Percentiles rank a stretch among this genome's conserved stretches.
Conservation (phyloP, 2,113 vertebrate genomes). For the Phrynosoma platyrhinos region DNA sequence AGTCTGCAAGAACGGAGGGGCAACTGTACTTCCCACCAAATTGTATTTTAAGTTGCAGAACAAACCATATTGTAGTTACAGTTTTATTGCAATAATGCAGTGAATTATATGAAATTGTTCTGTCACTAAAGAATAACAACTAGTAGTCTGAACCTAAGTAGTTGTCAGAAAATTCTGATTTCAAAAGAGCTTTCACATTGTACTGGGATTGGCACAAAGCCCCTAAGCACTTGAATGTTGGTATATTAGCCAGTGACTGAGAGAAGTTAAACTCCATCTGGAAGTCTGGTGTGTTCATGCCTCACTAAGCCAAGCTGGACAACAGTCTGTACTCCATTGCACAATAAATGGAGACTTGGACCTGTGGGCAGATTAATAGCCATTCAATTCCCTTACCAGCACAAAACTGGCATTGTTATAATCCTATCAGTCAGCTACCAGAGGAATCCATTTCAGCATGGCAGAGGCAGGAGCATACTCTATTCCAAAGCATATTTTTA, state of each 20-base stretch:
- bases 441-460: neutral
- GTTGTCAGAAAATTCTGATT: no score
- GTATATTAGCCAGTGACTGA: neutral
- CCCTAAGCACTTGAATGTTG: neutral
- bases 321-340: neutral
- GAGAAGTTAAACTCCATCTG: neutral
- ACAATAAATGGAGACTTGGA: neutral
- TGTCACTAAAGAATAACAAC: no score
- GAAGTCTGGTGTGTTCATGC: neutral
- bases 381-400: neutral
- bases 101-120: no score
- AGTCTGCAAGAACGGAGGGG: no score
- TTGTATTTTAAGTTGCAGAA: no score
- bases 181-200: neutral
- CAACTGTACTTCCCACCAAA: no score
- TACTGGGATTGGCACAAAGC: neutral
- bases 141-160: no score
- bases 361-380: neutral
- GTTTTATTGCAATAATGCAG: no score
- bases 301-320: neutral
- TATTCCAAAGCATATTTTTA: constrained; percentile 13
- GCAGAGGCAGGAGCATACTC: neutral
- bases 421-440: neutral
- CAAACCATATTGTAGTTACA: no score
- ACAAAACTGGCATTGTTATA: neutral